These are phyloP conservation scores for Karalla daura DNA, from an alignment of 2,797 vertebrate species.

Conservation along the genomic window DNA sequence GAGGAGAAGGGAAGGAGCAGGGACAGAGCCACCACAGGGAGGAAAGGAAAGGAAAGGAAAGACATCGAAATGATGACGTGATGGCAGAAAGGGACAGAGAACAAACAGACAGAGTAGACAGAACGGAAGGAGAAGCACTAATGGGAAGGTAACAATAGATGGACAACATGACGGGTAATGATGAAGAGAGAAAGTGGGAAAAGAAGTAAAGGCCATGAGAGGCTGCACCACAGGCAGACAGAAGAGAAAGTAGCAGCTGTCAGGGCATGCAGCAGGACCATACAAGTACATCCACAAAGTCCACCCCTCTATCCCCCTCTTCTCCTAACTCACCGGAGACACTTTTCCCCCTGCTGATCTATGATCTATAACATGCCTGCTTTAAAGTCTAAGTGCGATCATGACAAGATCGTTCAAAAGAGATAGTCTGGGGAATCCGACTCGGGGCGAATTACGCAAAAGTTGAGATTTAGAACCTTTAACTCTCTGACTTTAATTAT, in stretches of 20 bases:
- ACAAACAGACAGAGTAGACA: constrained; percentile 30
- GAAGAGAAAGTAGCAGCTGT: constrained; percentile 48
- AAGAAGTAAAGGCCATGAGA: constrained; percentile 81
- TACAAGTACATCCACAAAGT: neutral
- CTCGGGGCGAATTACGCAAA: too few species aligned
- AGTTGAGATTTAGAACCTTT: too few species aligned
- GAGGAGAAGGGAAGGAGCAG: constrained; percentile 45
- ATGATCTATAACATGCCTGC: too few species aligned
- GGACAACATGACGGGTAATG: constrained; percentile 73
- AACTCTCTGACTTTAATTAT: too few species aligned
- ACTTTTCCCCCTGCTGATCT: neutral
- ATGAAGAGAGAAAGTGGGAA: constrained; percentile 79
- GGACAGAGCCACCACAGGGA: constrained; percentile 19
- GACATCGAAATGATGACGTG: constrained; percentile 47
- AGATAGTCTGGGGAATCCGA: too few species aligned
- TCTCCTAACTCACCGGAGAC: too few species aligned
- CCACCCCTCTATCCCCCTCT: neutral
- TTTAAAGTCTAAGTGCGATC: too few species aligned
- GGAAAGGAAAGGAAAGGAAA: constrained; percentile 18
- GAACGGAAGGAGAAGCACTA: constrained; percentile 30
- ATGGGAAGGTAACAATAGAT: constrained; percentile 27
- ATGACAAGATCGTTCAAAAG: too few species aligned
- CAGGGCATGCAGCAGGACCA: constrained; percentile 37
- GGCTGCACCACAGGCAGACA: constrained; percentile 61
- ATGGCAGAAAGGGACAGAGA: constrained; percentile 32